Conservation (phyloP, 2,797 vertebrate genomes). For the Spea hammondii region DNA sequence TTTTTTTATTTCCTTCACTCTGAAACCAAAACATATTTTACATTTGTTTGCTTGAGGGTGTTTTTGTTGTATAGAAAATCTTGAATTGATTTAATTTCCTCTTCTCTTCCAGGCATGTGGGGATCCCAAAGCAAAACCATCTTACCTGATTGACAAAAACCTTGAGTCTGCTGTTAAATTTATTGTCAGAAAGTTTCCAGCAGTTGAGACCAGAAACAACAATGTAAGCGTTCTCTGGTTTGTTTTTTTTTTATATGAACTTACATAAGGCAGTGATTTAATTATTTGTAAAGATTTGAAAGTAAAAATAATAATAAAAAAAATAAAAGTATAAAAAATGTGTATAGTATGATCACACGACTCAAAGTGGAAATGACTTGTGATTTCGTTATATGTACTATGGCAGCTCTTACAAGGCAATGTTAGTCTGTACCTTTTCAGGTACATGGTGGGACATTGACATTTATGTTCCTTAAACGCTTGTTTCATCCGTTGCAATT, state of each 20-base stretch:
- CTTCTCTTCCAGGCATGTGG: conserved; percentile 86
- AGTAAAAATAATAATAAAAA: no score
- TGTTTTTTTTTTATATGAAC: no score
- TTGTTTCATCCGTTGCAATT: no score
- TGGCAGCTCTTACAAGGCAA: no score
- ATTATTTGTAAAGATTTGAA: neutral
- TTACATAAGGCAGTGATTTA: no score
- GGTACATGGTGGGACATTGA: no score
- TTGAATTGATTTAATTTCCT: neutral
- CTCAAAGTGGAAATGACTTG: no score
- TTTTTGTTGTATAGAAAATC: neutral
- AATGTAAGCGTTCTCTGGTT: conserved; percentile 83
- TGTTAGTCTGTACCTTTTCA: no score
- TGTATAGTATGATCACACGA: no score
- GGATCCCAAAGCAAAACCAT: conserved; percentile 97
- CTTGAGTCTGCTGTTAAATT: conserved; percentile 98
- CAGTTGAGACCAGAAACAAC: conserved; percentile 96
- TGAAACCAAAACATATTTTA: neutral
- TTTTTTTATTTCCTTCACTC: conserved; percentile 65
- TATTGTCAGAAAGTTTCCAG: conserved; percentile 97
- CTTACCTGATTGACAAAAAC: conserved; percentile 98
- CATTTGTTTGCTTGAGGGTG: neutral
- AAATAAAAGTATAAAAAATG: neutral
- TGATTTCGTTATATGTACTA: neutral
- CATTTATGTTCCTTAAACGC: no score